Evolutionary conservation across 64 coral and sea anemone genomes (phyloP), one percentile per base, ranked within the genome.

Genomic region (Exaiptasia diaphana): DNA sequence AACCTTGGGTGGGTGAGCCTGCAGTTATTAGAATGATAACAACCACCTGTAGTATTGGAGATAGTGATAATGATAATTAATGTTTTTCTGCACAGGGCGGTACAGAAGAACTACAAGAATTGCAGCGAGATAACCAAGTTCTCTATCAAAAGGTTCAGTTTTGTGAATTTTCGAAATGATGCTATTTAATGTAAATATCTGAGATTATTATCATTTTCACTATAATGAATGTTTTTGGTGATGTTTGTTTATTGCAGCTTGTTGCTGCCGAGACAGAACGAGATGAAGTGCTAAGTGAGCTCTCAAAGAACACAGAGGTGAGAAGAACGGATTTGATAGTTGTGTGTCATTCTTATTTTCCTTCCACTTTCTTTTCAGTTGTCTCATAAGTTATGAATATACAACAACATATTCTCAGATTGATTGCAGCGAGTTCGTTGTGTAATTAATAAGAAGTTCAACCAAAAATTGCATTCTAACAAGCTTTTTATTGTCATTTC

Each of bases 111-210:
- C 25, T 84, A 12, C 50, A 84, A 34, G 49, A 87, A 27, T 73
- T 94, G 13, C 91, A 94, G 53, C 57, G 39, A 29, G 91, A 89
- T 11, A 94, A 94, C 56, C 88, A 89, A 49, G 73, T 59, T 25
- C 53, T 94, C 21, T 94, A 94, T 29, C 91, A 94, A 73, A 83
- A 89, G 73, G 91, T 94, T 41, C 3, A 46, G 4, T 46, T 69
- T 1, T 58, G 23, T 8, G 17, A 8, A 62, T 12, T 0, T 2
- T 14, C 14, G 38, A 18, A 0, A 62, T 32, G 26, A 23, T 62
- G 27, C 5, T 62, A 9, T 11, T n/a, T n/a, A n/a, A n/a, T n/a
- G n/a, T n/a, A n/a, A n/a, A n/a, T n/a, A n/a, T n/a, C n/a, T n/a
- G n/a, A n/a, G n/a, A n/a, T n/a, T n/a, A n/a, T n/a, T n/a, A n/a